Base-by-base conservation (phyloP, 2,888 invertebrate genomes). In the Ormyrus thymus region DNA sequence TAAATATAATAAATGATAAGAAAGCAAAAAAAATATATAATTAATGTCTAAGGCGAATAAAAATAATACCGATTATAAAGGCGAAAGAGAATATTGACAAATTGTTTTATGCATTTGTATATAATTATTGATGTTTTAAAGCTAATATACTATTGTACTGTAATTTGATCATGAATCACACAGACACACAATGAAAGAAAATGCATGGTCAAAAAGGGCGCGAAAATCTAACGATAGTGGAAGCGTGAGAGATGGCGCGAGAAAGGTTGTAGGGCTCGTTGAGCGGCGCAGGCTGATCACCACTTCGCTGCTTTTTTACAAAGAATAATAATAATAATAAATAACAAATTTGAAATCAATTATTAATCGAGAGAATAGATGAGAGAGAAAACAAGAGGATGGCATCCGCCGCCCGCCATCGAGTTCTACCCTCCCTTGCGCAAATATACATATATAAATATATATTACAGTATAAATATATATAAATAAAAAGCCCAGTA, bases 101-200 rank as follows among this genome's bases (percentile, higher is more conserved):
- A 87, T 87, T 87, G 88, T 89, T 89, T 89, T 88, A 89, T 87
- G 88, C 87, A 89, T 90, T 89, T 90, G 89, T 90, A 90, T 87
- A 90, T 90, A 89, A 88, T 88, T 89, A 89, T 89, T 87, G 86
- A 88, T 88, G 87, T 89, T 90, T 89, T 88, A 87, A 88, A 87
- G 84, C 84, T 86, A 86, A 87, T 86, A 86, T 86, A 86, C 83
- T 86, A 87, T 86, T 86, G 84, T 86, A 85, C 82, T 86, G 85
- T 86, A 85, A 83, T 84, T 86, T 86, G 83, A 86, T 86, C 85
- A 86, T 81, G 82, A 83, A 82, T 83, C 80, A 83, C 83, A 83
- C 81, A 83, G n/a, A 73, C 48, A 78, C 70, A 66, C 53, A 66
- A 64, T 46, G 51, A 7, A 71, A 59, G 59, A 66, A 5, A 64